Base-by-base conservation (phyloP, 2,113 vertebrate genomes). In the Perognathus longimembris region DNA sequence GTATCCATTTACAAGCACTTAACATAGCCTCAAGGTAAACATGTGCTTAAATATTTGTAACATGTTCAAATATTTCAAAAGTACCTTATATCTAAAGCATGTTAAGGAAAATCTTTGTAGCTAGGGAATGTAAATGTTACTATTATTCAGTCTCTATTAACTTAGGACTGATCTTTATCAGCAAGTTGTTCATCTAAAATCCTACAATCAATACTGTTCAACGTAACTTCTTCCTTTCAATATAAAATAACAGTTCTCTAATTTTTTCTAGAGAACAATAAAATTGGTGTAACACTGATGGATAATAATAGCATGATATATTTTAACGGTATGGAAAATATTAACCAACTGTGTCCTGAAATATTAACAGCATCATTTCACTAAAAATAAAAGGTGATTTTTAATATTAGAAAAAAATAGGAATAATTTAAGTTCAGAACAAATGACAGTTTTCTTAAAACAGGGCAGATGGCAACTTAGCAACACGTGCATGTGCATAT, bases 361-460 rank as follows among this genome's bases (percentile, higher is more conserved):
- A 54, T 40, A 80, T 28, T 54, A 14, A 64, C 6, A 89, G 17
- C 45, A 64, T 57, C 7, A 66, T 28, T 74, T 66, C 40, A 69
- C 38, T 76, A 50, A 64, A 50, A 74, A 36, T 3, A 17, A 93
- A 89, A 64, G 54, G 28, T 40, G 26, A 0, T 77, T 63, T 69
- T 90, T 77, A 74, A 66, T 1, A 73, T 54, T 15, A 54, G 50
- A 54, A n/a, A 32, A 71, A 89, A 63, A n/a, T n/a, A n/a, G n/a
- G n/a, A n/a, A n/a, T n/a, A n/a, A n/a, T n/a, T n/a, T n/a, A n/a
- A 88, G 15, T 89, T 89, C 36, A 80, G 34, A 75, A 88, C 77
- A 90, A 85, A 89, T 36, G 28, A 67, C 22, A 42, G 4, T 73
- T 84, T 54, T 67, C 73, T 89, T 64, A 4, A 92, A 88, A 85